Conservation (phyloP, 2,797 vertebrate genomes). For the Benthosema pterotum region DNA sequence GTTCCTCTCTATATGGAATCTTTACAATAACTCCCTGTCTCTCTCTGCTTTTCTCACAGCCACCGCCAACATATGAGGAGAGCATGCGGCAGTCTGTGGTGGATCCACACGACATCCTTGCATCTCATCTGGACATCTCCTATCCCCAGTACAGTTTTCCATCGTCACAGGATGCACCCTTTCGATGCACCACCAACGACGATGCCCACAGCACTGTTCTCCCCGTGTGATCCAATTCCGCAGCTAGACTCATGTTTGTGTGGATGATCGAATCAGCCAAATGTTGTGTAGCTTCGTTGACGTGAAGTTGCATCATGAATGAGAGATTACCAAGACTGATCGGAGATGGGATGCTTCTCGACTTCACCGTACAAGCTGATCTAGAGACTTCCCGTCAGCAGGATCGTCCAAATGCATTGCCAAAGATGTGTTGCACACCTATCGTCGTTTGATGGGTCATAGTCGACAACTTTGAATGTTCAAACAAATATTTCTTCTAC, state of each 20-base stretch:
- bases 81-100: constrained; percentile 80
- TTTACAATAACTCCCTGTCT: neutral
- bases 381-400: constrained; percentile 41
- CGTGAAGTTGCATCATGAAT: constrained; percentile 12
- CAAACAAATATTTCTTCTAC: constrained; percentile 3
- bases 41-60: constrained; percentile 61
- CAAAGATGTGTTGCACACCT: constrained; percentile 37
- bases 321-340: neutral
- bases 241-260: neutral
- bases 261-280: constrained; percentile 10
- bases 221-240: constrained; percentile 46
- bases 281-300: neutral
- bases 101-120: constrained; percentile 55
- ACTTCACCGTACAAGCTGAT: constrained; percentile 17
- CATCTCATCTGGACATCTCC: constrained; percentile 42
- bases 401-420: constrained; percentile 34
- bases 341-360: constrained; percentile 1
- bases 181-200: constrained; percentile 11
- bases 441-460: constrained; percentile 1
- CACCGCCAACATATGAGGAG: constrained; percentile 87
- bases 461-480: constrained; percentile 35
- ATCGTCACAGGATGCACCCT: constrained; percentile 35
- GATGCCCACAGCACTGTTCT: constrained; percentile 18
- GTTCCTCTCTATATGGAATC: no score
- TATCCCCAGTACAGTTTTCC: constrained; percentile 35